Percentiles rank a stretch among this genome's conserved stretches.
Conservation (phyloP, 2,888 invertebrate genomes). For the Scaptodrosophila latifasciaeformis region DNA sequence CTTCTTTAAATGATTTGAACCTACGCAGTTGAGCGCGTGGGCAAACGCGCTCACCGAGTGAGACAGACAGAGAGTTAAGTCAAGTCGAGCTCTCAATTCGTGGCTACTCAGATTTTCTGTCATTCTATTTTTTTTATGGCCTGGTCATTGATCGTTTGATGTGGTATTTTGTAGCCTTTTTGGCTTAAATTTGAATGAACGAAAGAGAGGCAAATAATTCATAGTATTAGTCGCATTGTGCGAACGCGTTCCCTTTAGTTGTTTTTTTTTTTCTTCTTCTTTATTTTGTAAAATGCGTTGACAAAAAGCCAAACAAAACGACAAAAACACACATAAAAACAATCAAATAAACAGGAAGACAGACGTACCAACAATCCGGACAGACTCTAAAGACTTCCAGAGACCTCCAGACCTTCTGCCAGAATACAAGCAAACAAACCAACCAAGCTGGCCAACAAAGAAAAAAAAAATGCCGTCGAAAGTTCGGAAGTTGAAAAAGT, state of each 20-base stretch:
- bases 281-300: conserved; percentile 15
- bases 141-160: conserved; percentile 16
- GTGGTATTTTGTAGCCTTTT: neutral
- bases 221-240: conserved; percentile 33
- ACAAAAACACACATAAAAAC: neutral
- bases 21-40: neutral
- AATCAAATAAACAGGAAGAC: conserved; percentile 2
- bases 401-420: no score
- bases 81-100: no score
- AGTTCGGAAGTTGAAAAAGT: conserved; percentile 56
- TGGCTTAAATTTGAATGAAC: conserved; percentile 18
- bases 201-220: conserved; percentile 60
- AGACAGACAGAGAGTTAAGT: neutral
- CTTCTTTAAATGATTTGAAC: neutral
- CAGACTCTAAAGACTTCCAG: no score
- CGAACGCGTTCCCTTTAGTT: neutral
- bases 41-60: neutral
- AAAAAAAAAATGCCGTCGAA: conserved; percentile 23
- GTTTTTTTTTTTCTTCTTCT: neutral
- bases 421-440: neutral
- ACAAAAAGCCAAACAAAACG: conserved; percentile 6
- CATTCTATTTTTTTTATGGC: neutral
- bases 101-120: no score
- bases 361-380: neutral
- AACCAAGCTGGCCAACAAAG: neutral